phyloP scores from a whole-genome alignment of 2,797 vertebrate species.

The Propithecus deckenii region DNA sequence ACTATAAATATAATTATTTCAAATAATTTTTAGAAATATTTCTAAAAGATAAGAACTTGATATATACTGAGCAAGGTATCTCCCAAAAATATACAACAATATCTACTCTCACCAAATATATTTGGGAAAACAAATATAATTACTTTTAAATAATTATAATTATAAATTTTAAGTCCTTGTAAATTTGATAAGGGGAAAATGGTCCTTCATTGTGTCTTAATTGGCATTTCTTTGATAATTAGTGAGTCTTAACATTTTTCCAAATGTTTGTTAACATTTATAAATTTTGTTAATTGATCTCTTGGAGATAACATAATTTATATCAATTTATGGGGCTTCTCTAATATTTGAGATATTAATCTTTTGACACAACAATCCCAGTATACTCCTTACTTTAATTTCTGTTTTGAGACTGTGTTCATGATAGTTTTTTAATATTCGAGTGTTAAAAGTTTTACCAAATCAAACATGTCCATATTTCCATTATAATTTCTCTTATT shows the following conservation, averaged over 20 bases:
- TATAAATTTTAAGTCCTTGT: not conserved
- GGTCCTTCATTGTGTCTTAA: not conserved
- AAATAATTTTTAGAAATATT: not conserved
- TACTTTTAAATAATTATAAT: not conserved
- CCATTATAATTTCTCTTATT: not conserved
- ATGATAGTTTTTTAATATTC: not conserved
- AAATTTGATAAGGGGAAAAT: not conserved
- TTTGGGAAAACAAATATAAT: not conserved
- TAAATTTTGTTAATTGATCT: not conserved
- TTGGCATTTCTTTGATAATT: not conserved
- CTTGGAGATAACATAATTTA: not conserved
- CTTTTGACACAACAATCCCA: not conserved
- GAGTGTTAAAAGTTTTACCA: not conserved
- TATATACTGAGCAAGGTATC: not conserved
- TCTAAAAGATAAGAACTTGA: not conserved
- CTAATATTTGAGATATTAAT: not conserved
- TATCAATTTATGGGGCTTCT: not conserved
- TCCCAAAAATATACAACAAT: not conserved
- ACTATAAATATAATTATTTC: not conserved
- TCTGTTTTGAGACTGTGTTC: not conserved
- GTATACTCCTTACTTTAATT: not conserved
- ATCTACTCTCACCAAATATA: not conserved
- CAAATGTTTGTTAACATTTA: not conserved
- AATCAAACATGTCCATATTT: not conserved
- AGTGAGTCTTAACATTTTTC: not conserved